These are phyloP conservation scores for Xerus rutilus DNA, from an alignment of 2,797 vertebrate genomes.

Conservation along the genomic window DNA sequence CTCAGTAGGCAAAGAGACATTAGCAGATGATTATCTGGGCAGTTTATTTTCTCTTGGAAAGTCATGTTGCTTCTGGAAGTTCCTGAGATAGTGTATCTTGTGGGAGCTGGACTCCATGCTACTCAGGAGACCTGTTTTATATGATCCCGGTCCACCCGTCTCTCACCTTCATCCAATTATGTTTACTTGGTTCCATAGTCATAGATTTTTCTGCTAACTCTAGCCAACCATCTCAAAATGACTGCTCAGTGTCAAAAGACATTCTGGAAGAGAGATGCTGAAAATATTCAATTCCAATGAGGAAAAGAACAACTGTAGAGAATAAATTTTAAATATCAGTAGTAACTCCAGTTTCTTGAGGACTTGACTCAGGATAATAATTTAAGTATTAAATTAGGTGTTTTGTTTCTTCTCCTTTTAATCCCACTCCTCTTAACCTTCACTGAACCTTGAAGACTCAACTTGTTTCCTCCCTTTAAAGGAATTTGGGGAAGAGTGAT, in stretches of 20 bases:
- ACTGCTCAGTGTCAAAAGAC: not conserved
- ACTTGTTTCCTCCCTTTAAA: not conserved
- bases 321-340: not conserved
- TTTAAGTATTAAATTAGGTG: not conserved
- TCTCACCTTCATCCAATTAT: not conserved
- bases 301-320: not conserved
- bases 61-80: not conserved
- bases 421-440: not conserved
- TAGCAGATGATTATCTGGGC: not conserved
- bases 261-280: not conserved
- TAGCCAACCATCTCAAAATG: not conserved
- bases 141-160: not conserved
- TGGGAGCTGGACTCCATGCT: not conserved
- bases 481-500: not conserved
- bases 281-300: not conserved
- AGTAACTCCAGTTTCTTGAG: not conserved
- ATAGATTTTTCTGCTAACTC: not conserved
- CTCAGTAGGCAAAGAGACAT: not conserved
- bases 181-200: not conserved
- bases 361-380: not conserved
- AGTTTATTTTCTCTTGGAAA: conserved; percentile 19
- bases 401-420: not conserved
- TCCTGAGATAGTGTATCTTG: not conserved
- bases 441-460: not conserved
- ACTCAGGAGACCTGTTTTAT: not conserved